These are phyloP conservation scores for Drosophila pandora DNA, from an alignment of 1,140 invertebrate genomes.

Conservation along the genomic window DNA sequence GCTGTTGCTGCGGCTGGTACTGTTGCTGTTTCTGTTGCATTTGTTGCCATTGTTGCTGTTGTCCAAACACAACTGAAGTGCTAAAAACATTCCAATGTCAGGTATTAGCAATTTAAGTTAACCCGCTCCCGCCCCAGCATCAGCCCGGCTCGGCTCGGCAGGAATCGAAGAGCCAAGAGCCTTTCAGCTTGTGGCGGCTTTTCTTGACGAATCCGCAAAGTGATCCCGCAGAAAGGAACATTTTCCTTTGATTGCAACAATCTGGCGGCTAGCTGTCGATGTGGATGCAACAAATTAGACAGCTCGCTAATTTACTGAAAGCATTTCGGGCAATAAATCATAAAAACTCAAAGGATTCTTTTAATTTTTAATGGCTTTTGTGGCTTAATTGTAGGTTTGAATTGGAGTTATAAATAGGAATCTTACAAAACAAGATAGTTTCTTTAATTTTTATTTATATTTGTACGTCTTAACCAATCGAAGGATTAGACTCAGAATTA, in stretches of 20 bases:
- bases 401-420: background rate
- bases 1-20: constrained; percentile 15
- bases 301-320: constrained; percentile 47
- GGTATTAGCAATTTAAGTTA: constrained; percentile 80
- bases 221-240: constrained; percentile 38
- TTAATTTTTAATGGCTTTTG: background rate
- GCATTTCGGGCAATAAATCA: constrained; percentile 41
- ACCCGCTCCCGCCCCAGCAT: constrained; percentile 12
- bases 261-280: constrained; percentile 36
- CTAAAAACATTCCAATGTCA: constrained; percentile 82
- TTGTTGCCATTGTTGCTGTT: constrained; percentile 75
- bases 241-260: constrained; percentile 49
- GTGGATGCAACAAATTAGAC: constrained; percentile 46
- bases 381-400: background rate
- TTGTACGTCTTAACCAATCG: background rate
- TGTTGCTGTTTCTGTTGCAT: constrained; percentile 20
- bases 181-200: constrained; percentile 12
- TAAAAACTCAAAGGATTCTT: constrained; percentile 2
- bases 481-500: no score
- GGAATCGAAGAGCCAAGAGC: constrained; percentile 5
- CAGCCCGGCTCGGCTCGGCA: background rate
- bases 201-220: constrained; percentile 38
- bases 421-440: no score
- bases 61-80: constrained; percentile 79
- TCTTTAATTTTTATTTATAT: no score